Evolutionary conservation across 2,888 invertebrate species (phyloP).

Genomic region (Habroteleia sp.): DNA sequence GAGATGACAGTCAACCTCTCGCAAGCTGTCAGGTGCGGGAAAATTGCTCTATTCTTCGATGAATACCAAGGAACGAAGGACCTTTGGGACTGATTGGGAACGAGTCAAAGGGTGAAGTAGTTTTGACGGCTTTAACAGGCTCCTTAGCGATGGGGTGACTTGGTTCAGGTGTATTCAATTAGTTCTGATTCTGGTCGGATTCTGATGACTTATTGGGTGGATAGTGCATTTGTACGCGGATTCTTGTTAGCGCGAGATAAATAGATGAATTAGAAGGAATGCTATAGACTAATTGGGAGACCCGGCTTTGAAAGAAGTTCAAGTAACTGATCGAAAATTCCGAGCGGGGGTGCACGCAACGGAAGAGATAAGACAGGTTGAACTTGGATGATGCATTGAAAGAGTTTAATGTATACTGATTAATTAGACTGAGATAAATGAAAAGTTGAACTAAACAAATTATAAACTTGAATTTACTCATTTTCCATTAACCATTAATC

Average conservation of each 20-base stretch:
- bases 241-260: background rate
- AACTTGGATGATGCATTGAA: conserved; percentile 20
- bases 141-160: background rate
- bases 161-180: too few relatives aligned
- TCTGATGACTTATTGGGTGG: conserved; percentile 12
- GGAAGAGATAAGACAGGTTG: conserved; percentile 5
- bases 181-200: background rate
- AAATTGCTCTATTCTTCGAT: conserved; percentile 30
- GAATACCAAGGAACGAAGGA: conserved; percentile 21
- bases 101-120: conserved; percentile 1
- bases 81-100: background rate
- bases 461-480: conserved; percentile 3
- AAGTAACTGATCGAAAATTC: conserved; percentile 17
- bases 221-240: background rate
- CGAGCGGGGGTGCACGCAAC: background rate
- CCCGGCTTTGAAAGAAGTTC: conserved; percentile 14
- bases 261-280: conserved; percentile 9
- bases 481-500: conserved; percentile 8
- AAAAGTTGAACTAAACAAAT: conserved; percentile 11
- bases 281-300: conserved; percentile 15
- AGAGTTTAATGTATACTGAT: conserved; percentile 22
- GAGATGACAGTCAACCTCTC: conserved; percentile 29
- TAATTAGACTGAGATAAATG: conserved; percentile 29
- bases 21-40: conserved; percentile 16
- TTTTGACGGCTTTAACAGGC: background rate